A percentile compares a stretch with the other conserved stretches of the same genome.
phyloP scores from a whole-genome alignment of 37 sponge, comb jelly and placozoan genomes.

The Ephydatia muelleri region DNA sequence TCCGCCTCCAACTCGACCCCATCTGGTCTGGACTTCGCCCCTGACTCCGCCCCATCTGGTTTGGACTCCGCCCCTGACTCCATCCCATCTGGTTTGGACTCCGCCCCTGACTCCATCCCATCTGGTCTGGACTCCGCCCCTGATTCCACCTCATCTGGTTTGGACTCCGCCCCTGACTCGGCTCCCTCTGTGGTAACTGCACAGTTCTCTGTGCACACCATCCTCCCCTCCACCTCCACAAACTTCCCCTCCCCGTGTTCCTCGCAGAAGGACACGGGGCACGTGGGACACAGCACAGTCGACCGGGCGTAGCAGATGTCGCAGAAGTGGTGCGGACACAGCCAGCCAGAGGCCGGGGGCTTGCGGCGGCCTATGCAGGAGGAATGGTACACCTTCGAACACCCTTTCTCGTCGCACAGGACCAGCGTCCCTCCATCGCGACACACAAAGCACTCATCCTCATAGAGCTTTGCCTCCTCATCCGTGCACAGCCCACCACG shows the following conservation, averaged over 20 bases:
- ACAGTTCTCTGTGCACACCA: not conserved
- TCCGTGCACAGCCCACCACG: constrained; percentile 1
- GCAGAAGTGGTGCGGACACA: constrained; percentile 72
- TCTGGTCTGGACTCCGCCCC: no score
- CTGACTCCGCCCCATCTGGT: no score
- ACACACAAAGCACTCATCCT: constrained; percentile 80
- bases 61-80: no score
- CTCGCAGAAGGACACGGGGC: constrained; percentile 43
- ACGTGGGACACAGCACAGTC: constrained; percentile 18
- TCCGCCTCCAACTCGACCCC: not conserved
- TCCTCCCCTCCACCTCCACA: constrained; percentile 10
- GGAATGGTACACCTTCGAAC: constrained; percentile 69
- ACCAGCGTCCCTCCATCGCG: constrained; percentile 73
- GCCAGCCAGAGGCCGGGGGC: constrained; percentile 56
- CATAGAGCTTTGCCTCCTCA: constrained; percentile 39
- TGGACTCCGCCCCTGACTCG: no score
- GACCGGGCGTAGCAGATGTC: constrained; percentile 37
- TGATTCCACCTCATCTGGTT: no score
- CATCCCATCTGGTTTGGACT: no score
- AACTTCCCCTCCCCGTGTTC: constrained; percentile 19
- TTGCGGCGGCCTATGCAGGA: constrained; percentile 41
- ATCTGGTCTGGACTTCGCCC: no score
- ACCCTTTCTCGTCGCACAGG: constrained; percentile 57
- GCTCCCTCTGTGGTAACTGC: not conserved
- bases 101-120: no score